Evolutionary conservation across 2,797 vertebrate genomes (phyloP), one percentile per base, ranked within the genome.

Genomic region (Myoxocephalus aenaeus): DNA sequence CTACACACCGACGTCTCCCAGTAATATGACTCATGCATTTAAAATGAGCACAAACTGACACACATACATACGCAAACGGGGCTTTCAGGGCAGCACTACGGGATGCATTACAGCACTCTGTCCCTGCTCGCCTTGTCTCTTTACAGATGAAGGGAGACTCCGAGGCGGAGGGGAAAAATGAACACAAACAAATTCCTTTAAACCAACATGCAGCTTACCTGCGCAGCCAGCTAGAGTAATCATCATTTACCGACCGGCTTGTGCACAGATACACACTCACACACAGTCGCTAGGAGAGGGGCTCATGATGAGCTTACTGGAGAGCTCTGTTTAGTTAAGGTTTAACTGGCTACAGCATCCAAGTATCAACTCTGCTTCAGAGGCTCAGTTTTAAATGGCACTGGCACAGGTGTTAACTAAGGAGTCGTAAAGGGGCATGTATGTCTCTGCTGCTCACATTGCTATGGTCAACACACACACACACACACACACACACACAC

Each of bases 261-360:
- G 7, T 14, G 38, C 53, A 44, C 32, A 38, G 27, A 73, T 32
- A 65, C 2, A 62, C 9, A n/a, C 48, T 59, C 3, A 65, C 9
- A 50, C 48, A 18, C 20, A 42, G 25, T 65, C 54, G 59, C 22
- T n/a, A 44, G 11, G 34, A 77, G 62, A 63, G n/a, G 65, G 57
- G 63, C 72, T 83, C 73, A 76, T 12, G 18, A 77, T 79, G 58
- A 78, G 78, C 65, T 86, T 36, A 81, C 57, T 74, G 67, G 78
- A 56, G 79, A 66, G 85, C 44, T 66, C 62, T 71, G 83, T 89
- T 90, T 89, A 77, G 75, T 86, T 56, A 70, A 83, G 83, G 79
- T 86, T 88, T 91, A 86, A 84, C 79, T 65, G 62, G 80, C 75
- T 70, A 73, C 83, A 70, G 64, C 65, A 17, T 80, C 66, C 75